Evolutionary conservation across 2,888 invertebrate species (phyloP).

Genomic region (Tipula confusa): DNA sequence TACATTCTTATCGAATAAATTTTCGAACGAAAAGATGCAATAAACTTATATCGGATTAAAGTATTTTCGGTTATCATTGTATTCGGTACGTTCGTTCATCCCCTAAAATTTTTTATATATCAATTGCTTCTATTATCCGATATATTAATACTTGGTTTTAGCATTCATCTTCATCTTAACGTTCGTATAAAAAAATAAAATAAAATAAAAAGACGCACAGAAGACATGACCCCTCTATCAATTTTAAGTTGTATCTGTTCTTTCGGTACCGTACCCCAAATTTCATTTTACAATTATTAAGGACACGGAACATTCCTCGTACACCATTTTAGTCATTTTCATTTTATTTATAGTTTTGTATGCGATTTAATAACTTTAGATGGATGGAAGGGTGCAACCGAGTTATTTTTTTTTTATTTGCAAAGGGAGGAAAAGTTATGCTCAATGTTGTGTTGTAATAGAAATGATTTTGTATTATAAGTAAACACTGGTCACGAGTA

Average conservation of each 20-base stretch:
- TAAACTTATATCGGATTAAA: background rate
- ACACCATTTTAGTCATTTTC: background rate
- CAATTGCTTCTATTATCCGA: background rate
- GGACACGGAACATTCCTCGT: background rate
- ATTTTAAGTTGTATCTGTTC: background rate
- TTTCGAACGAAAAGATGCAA: background rate
- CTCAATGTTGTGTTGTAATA: background rate
- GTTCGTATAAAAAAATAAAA: background rate
- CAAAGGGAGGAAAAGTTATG: background rate
- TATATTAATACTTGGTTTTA: background rate
- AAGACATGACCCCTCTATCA: background rate
- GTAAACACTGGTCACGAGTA: background rate
- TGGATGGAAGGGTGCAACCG: background rate
- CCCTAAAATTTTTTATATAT: background rate
- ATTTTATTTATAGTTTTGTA: background rate
- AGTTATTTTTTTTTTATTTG: too few relatives aligned
- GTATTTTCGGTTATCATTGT: background rate
- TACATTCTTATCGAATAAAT: background rate
- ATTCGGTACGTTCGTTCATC: background rate
- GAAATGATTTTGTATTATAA: background rate
- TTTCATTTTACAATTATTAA: background rate
- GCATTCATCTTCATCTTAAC: background rate
- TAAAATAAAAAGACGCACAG: background rate
- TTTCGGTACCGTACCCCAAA: background rate
- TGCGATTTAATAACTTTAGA: background rate